Base-by-base conservation (phyloP, 1,140 invertebrate species). In the Lethocerus indicus region DNA sequence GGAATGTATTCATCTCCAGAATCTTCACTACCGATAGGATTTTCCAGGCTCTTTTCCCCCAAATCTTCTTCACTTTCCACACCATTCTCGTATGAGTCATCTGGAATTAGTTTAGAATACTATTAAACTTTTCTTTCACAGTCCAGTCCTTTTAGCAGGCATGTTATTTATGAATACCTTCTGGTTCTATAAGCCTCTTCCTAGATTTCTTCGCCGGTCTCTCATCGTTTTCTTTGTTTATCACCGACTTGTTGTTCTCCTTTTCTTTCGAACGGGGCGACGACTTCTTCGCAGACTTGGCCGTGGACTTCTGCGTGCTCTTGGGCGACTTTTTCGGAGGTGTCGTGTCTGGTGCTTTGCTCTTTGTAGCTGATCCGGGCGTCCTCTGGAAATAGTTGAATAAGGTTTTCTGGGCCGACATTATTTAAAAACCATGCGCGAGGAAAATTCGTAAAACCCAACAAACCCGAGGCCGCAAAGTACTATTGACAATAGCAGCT, bases 361-460 rank as follows among this genome's bases (percentile, higher is more conserved):
- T 39, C 28, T 36, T 54, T 54, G 21, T 4, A 1, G 20, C 14
- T 1, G 49, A 7, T 2, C 13, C 48, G 2, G 55, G 55, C 5
- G 57, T 54, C 28, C 51, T 57, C 5, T 25, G 42, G 46, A 59
- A 59, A 43, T 58, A 59, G 49, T 58, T 59, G 16, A 58, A 59
- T 27, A 59, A 28, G 7, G 58, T 59, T 20, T 57, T 59, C 50
- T 59, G 54, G 2, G 55, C 51, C 55, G n/a, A n/a, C n/a, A n/a
- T n/a, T n/a, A n/a, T n/a, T n/a, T n/a, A n/a, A n/a, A n/a, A n/a
- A n/a, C n/a, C n/a, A n/a, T n/a, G n/a, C n/a, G n/a, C n/a, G n/a
- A n/a, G n/a, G n/a, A n/a, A n/a, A n/a, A n/a, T n/a, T n/a, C n/a
- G n/a, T n/a, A n/a, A n/a, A n/a, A n/a, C n/a, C n/a, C n/a, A n/a